Evolutionary conservation across 2,113 vertebrate species (phyloP).

Genomic region (Bettongia penicillata): DNA sequence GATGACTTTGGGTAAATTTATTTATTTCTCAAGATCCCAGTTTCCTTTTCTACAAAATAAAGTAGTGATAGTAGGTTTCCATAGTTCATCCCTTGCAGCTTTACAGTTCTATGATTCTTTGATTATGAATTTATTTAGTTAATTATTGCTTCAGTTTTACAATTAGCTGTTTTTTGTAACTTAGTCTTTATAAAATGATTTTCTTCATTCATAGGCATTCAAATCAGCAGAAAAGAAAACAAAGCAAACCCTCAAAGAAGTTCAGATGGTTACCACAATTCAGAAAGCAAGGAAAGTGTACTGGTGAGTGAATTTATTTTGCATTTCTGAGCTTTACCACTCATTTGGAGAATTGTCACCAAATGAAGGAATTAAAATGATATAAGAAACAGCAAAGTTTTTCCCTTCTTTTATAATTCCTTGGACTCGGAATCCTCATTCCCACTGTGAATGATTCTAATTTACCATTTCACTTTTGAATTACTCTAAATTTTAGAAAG

Average conservation of each 20-base stretch:
- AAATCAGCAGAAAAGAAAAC: conserved; percentile 99
- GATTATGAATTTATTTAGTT: background rate
- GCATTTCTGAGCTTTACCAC: background rate
- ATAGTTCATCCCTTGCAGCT: background rate
- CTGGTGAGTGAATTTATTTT: conserved; percentile 87
- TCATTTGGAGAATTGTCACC: background rate
- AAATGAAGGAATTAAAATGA: background rate
- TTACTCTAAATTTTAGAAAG: background rate
- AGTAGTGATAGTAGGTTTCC: background rate
- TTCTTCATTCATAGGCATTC: conserved; percentile 89
- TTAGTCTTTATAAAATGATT: conserved; percentile 24
- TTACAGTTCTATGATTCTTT: background rate
- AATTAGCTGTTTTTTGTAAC: conserved; percentile 20
- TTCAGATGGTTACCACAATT: conserved; percentile 96
- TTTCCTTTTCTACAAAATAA: background rate
- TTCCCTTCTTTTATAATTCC: background rate
- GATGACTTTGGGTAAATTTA: background rate
- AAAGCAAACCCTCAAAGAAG: conserved; percentile 96
- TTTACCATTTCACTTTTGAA: background rate
- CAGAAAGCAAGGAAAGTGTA: conserved; percentile 99
- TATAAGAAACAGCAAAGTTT: background rate
- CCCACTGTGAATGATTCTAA: background rate
- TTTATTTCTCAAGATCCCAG: background rate
- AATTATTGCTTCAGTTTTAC: conserved; percentile 12
- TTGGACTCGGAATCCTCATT: background rate